A percentile compares a stretch with the other conserved stretches of the same genome.
Conservation (phyloP, 2,797 vertebrate species). For the Scolopax bukidnonensis region DNA sequence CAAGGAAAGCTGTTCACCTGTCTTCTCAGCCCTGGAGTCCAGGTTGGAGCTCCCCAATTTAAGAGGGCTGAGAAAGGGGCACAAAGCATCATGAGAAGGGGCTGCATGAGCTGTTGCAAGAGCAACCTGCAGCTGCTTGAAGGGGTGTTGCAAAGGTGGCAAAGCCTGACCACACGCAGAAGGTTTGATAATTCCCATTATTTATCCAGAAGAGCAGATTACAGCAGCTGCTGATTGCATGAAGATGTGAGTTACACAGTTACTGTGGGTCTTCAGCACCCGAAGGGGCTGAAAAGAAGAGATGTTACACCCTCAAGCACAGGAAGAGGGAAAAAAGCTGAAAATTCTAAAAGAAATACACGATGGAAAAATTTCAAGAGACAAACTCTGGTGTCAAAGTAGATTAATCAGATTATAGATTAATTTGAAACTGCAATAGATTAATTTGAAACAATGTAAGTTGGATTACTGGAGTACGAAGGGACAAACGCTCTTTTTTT, state of each 20-base stretch:
- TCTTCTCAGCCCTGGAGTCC: not conserved
- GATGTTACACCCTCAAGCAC: not conserved
- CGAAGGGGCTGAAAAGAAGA: not conserved
- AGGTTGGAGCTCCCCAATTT: not conserved
- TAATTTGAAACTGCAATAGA: not conserved
- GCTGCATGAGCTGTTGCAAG: not conserved
- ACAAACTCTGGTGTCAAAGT: not conserved
- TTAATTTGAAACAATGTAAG: not conserved
- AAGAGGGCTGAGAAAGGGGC: not conserved
- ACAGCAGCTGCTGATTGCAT: not conserved
- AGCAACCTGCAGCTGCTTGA: not conserved
- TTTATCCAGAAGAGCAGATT: not conserved
- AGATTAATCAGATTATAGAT: not conserved
- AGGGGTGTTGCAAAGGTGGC: not conserved
- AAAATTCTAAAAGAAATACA: not conserved
- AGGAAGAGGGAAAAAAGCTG: not conserved
- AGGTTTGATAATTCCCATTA: not conserved
- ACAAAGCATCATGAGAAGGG: not conserved
- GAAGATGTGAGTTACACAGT: not conserved
- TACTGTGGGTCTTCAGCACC: not conserved
- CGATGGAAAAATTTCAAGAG: not conserved
- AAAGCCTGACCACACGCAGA: not conserved
- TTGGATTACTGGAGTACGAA: not conserved
- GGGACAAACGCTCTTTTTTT: not conserved
- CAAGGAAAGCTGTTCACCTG: not conserved